Percentiles rank a stretch among this genome's conserved stretches.
Evolutionary conservation across 2,888 invertebrate species (phyloP).

Genomic region (Drosophila helvetica): DNA sequence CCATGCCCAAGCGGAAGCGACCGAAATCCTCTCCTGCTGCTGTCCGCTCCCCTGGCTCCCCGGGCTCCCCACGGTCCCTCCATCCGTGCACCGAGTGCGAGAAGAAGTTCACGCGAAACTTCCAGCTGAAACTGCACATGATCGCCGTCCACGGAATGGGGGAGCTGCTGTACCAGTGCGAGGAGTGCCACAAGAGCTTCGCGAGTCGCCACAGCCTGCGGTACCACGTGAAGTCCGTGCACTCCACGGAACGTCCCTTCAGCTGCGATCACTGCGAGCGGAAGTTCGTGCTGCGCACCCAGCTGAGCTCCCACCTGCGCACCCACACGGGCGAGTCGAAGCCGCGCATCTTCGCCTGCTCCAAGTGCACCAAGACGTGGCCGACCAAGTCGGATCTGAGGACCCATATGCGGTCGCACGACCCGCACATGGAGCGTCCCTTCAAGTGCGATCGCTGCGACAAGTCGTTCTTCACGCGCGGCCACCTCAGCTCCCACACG

Average conservation of each 20-base stretch:
- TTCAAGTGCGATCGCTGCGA: conserved; percentile 74
- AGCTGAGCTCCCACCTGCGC: conserved; percentile 74
- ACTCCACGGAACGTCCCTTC: conserved; percentile 75
- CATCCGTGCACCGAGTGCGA: conserved; percentile 72
- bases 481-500: conserved; percentile 76
- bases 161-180: conserved; percentile 70
- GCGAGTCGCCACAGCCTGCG: conserved; percentile 79
- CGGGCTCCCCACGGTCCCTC: conserved; percentile 50
- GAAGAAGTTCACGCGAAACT: conserved; percentile 80
- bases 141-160: conserved; percentile 78
- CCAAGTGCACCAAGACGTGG: conserved; percentile 76
- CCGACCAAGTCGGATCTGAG: conserved; percentile 79
- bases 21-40: background rate
- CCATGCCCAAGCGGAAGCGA: conserved; percentile 12
- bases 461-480: conserved; percentile 78
- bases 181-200: conserved; percentile 71
- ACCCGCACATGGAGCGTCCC: conserved; percentile 72
- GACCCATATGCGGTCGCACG: conserved; percentile 79
- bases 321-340: conserved; percentile 77
- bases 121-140: conserved; percentile 75
- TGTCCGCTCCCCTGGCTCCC: background rate
- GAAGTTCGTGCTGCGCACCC: conserved; percentile 76
- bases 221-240: conserved; percentile 76
- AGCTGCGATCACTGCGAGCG: conserved; percentile 68
- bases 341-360: conserved; percentile 73